Conservation (phyloP, 2,888 invertebrate species). For the Perdita meconis region DNA sequence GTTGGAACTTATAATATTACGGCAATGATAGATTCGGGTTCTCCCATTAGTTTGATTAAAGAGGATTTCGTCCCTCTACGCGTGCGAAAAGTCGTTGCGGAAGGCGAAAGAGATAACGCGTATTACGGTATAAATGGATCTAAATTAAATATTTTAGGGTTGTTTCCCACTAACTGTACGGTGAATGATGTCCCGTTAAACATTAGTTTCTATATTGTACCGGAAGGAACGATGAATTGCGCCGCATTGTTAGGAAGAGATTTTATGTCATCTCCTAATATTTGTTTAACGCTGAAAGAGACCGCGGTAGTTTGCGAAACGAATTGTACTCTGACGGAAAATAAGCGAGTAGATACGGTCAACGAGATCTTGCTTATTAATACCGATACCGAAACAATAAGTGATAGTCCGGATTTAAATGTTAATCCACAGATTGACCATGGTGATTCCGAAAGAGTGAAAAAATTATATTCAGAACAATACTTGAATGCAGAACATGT, state of each 20-base stretch:
- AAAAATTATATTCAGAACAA: background rate
- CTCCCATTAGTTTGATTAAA: slow-evolving; percentile 15
- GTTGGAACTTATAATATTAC: background rate
- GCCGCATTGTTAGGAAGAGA: slow-evolving; percentile 21
- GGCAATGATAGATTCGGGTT: slow-evolving; percentile 30
- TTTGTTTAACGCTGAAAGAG: background rate
- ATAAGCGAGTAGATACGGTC: background rate
- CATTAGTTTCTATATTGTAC: slow-evolving; percentile 13
- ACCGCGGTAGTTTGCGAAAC: background rate
- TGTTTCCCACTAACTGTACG: background rate
- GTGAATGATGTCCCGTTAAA: background rate
- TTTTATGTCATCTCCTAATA: slow-evolving; percentile 9
- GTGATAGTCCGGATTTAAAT: background rate
- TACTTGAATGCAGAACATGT: background rate
- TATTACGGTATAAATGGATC: slow-evolving; percentile 23
- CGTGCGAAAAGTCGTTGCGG: background rate
- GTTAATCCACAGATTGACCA: background rate
- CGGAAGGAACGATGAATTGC: slow-evolving; percentile 1
- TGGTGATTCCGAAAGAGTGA: background rate
- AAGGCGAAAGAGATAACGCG: too few species aligned
- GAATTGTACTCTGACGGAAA: background rate
- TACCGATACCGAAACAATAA: background rate
- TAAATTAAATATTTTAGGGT: background rate
- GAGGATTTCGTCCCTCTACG: background rate
- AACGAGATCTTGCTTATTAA: background rate